Evolutionary conservation across 2,113 vertebrate species (phyloP).

Genomic region (Epinephelus cyanopodus): DNA sequence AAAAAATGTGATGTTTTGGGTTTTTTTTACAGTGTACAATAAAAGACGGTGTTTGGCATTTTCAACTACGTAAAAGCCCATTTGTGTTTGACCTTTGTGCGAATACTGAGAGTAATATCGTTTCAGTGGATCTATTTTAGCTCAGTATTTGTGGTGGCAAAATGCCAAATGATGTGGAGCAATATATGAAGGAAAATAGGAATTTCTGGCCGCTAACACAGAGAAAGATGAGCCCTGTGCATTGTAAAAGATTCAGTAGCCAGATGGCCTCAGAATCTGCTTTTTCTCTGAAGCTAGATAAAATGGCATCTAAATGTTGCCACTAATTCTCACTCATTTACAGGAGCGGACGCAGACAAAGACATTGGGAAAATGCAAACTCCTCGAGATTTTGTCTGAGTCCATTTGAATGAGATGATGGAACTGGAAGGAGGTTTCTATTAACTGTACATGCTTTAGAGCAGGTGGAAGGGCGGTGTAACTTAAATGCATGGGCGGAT

Average conservation of each 20-base stretch:
- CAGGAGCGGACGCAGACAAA: constrained; percentile 10
- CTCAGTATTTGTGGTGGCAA: constrained; percentile 33
- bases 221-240: constrained; percentile 50
- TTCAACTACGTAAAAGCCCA: neutral
- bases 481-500: neutral
- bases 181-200: constrained; percentile 17
- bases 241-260: constrained; percentile 80
- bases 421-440: neutral
- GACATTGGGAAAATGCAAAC: constrained; percentile 31
- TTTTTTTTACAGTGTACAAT: neutral
- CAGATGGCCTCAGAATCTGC: constrained; percentile 77
- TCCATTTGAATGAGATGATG: constrained; percentile 1
- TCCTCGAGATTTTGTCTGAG: neutral
- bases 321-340: constrained; percentile 19
- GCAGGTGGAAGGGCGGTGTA: neutral
- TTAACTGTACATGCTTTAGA: neutral
- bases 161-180: constrained; percentile 26
- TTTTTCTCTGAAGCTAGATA: constrained; percentile 69
- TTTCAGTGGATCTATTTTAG: constrained; percentile 8
- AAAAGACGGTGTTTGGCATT: neutral
- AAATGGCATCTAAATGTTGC: constrained; percentile 61
- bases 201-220: constrained; percentile 40
- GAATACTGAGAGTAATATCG: neutral
- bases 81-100: constrained; percentile 20
- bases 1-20: neutral